A percentile compares a stretch with the other conserved stretches of the same genome.
phyloP scores from a whole-genome alignment of 64 coral and sea anemone species.

The Pachyseris speciosa region DNA sequence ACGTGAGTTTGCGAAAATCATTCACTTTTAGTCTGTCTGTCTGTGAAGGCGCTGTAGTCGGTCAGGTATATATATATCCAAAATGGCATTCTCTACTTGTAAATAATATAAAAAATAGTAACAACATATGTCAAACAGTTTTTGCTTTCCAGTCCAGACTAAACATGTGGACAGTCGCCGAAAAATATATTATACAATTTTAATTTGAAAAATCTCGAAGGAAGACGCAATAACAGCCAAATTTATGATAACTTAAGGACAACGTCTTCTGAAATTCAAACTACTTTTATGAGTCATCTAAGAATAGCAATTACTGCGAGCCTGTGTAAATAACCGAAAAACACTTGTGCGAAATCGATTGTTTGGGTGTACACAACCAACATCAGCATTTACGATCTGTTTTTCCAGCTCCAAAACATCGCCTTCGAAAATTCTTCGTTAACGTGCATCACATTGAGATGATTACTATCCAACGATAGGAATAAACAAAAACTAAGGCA shows the following conservation, averaged over 20 bases:
- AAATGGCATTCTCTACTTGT: background rate
- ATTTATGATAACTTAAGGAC: background rate
- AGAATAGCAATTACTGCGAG: background rate
- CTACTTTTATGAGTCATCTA: no score
- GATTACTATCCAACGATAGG: background rate
- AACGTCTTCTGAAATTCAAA: background rate
- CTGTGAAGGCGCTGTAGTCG: no score
- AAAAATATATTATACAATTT: background rate
- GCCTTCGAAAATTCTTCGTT: background rate
- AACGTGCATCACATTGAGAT: background rate
- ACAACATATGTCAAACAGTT: background rate
- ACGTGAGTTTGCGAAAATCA: background rate
- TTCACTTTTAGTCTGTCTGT: background rate
- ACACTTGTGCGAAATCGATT: background rate
- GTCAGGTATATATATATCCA: no score
- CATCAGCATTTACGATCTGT: no score
- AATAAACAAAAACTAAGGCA: background rate
- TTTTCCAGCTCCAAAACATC: background rate
- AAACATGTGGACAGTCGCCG: background rate
- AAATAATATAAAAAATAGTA: background rate
- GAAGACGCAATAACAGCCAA: background rate
- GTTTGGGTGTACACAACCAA: background rate
- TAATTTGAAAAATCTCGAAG: background rate
- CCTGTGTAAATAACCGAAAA: background rate
- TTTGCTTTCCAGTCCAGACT: background rate